Evolutionary conservation across 2,888 invertebrate species (phyloP), one percentile per base, ranked within the genome.

Genomic region (Acanthacorydalis orientalis): DNA sequence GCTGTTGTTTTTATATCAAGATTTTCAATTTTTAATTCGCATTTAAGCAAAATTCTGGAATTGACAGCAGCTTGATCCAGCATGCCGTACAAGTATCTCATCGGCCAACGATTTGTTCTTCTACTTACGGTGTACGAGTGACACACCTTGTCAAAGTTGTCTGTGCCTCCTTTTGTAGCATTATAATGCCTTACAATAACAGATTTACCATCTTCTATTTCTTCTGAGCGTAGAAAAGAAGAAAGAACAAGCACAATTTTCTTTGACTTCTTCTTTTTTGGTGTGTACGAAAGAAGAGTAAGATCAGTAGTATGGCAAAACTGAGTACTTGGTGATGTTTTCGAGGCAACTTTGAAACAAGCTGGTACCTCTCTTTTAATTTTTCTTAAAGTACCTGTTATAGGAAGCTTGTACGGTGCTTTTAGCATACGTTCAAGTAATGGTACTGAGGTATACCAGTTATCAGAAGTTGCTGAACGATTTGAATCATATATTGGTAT

Each of bases 201-300:
- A 14, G 51, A 49, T 49, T 52, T 51, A 31, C 41, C 39, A 23
- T 49, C 39, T 39, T 50, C 48, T 47, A 48, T 51, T 32, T 35
- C 41, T 38, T 49, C 40, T 40, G 32, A 47, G 44, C 33, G 35
- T 37, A 50, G 49, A 47, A 50, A 45, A n/a, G 50, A 51, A 32
- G 51, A 51, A 34, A 51, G 43, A 34, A 52, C 14, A 12, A 51
- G 12, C 35, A 51, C 49, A 8, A 41, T 48, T 43, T 51, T 48
- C n/a, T 43, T 49, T n/a, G n/a, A n/a, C n/a, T n/a, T n/a, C n/a
- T n/a, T n/a, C 31, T 46, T 44, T 11, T 46, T 46, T 37, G 46
- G 52, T 46, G 48, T 57, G 51, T 50, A 59, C 52, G 59, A 60
- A 1, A 60, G 41, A 3, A 62, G 50, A 1, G 58, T 59, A 31